Base-by-base conservation (phyloP, 1,140 invertebrate genomes). In the Lithobius niger region DNA sequence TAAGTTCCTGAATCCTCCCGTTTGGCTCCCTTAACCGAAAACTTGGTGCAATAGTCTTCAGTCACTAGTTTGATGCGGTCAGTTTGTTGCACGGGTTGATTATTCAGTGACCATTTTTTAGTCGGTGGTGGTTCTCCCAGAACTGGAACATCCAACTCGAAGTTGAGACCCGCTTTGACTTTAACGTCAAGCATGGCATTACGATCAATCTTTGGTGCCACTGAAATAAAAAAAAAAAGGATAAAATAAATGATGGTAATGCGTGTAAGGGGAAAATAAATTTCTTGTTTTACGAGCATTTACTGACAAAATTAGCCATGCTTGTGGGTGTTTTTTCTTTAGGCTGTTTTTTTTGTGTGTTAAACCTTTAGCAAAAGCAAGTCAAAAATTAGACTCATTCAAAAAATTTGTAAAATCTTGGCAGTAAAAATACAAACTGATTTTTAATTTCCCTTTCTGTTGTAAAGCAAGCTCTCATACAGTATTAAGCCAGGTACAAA, bases 101-200 rank as follows among this genome's bases (percentile, higher is more conserved):
- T 91, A 61, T 88, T 88, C 51, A 91, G 75, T 2, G 77, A 77
- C 95, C 95, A 99, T 74, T 87, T 84, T 64, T 96, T 97, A 21
- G 76, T 82, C 60, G 96, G 92, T 56, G 88, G 86, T 0, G 95
- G 95, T 70, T 96, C 91, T 27, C 93, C 96, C 60, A 76, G 83
- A 27, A 96, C 91, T 19, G 93, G 93, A 2, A 98, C 87, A 66
- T 92, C 86, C 60, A 97, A 84, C 66, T 94, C 87, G 69, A 96
- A 91, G 68, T 86, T 84, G 67, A 89, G 83, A 43, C 96, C 94
- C 36, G 90, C 93, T 59, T 83, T 82, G 48, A 94, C 81, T 65
- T 91, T 94, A 60, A 99, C 84, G 67, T 97, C 87, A 52, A 85
- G 73, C 77, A 98, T 84, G 58, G 88, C 87, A 69, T 91, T 92